These are phyloP conservation scores for Lasiurus borealis DNA, from an alignment of 2,113 vertebrate genomes.

Conservation along the genomic window DNA sequence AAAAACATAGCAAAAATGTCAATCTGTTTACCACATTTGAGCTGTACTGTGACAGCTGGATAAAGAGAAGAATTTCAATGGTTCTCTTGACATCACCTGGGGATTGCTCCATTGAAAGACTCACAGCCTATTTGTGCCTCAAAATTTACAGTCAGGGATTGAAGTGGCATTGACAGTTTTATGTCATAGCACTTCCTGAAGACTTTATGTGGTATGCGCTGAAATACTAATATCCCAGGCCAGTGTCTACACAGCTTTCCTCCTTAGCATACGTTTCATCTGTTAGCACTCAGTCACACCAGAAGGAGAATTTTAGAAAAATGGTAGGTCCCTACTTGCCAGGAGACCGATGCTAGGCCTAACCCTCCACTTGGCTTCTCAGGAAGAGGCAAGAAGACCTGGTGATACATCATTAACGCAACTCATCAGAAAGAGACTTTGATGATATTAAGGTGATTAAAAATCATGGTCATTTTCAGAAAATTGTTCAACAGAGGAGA, in stretches of 20 bases:
- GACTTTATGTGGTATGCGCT: background rate
- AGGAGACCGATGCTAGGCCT: background rate
- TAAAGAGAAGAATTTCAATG: background rate
- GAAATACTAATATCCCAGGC: background rate
- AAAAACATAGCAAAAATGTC: background rate
- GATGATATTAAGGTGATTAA: background rate
- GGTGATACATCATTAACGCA: background rate
- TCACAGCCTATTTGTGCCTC: background rate
- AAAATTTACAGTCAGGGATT: background rate
- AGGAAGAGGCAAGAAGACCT: background rate
- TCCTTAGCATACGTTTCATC: background rate
- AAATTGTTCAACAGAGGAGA: background rate
- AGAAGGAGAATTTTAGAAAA: background rate
- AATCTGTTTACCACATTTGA: background rate
- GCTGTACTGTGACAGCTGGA: background rate
- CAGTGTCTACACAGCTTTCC: background rate
- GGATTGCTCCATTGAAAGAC: background rate
- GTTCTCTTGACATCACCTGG: background rate
- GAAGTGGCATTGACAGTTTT: background rate
- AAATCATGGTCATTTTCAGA: constrained; percentile 1
- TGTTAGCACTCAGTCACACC: background rate
- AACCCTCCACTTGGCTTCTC: background rate
- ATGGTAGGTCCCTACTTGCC: background rate
- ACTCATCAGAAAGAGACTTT: background rate
- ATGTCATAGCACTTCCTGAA: background rate